phyloP scores from a whole-genome alignment of 2,113 vertebrate genomes.

The Sus scrofa region T2T-Sscrofa CM000827.6:61153001-61153500 shows the following conservation, averaged over 20 bases:
- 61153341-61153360: not conserved
- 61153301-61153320: not conserved
- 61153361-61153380: not conserved
- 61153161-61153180: constrained; percentile 78
- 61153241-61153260: constrained; percentile 13
- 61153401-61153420: not conserved
- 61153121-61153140: constrained; percentile 74
- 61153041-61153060: not conserved
- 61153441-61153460: not conserved
- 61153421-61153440: not conserved
- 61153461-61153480: not conserved
- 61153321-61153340: not conserved
- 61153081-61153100: constrained; percentile 78
- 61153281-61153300: not conserved
- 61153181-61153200: constrained; percentile 55
- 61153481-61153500: not conserved
- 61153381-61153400: not conserved
- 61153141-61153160: constrained; percentile 82
- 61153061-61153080: constrained; percentile 5
- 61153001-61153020: not conserved
- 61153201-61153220: constrained; percentile 52
- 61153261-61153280: not conserved
- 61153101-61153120: constrained; percentile 81
- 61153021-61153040: not conserved
- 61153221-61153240: constrained; percentile 55